phyloP scores from a whole-genome alignment of 2,797 vertebrate species.

The Poecile montanus region DNA sequence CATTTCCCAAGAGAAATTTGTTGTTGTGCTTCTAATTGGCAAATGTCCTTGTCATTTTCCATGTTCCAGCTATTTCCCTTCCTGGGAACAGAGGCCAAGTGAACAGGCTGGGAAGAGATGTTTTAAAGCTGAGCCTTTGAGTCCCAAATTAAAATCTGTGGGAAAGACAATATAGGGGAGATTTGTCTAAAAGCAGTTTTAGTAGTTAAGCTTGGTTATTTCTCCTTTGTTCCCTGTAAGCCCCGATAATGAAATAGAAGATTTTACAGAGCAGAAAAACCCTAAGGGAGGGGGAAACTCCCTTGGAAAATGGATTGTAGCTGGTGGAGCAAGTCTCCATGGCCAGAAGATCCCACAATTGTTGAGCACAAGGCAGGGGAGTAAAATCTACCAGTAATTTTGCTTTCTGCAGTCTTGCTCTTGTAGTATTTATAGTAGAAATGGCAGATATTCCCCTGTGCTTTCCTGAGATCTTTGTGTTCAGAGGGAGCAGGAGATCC shows the following conservation, averaged over 20 bases:
- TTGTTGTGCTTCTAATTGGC: neutral
- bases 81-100: neutral
- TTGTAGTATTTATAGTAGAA: neutral
- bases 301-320: slow-evolving; percentile 1
- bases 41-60: neutral
- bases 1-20: neutral
- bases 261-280: slow-evolving; percentile 24
- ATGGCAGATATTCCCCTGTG: neutral
- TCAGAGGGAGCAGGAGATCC: neutral
- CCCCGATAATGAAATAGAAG: neutral
- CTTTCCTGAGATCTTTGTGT: neutral
- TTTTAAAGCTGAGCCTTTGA: neutral
- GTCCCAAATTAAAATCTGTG: neutral
- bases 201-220: neutral
- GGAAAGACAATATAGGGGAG: neutral
- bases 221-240: neutral
- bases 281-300: neutral
- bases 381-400: neutral
- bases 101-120: neutral
- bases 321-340: neutral
- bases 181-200: neutral
- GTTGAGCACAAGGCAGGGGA: neutral
- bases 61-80: neutral
- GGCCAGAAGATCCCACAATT: neutral
- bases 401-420: neutral